Percentiles rank a stretch among this genome's conserved stretches.
phyloP scores from a whole-genome alignment of 2,113 vertebrate genomes.

The Jacana jacana region DNA sequence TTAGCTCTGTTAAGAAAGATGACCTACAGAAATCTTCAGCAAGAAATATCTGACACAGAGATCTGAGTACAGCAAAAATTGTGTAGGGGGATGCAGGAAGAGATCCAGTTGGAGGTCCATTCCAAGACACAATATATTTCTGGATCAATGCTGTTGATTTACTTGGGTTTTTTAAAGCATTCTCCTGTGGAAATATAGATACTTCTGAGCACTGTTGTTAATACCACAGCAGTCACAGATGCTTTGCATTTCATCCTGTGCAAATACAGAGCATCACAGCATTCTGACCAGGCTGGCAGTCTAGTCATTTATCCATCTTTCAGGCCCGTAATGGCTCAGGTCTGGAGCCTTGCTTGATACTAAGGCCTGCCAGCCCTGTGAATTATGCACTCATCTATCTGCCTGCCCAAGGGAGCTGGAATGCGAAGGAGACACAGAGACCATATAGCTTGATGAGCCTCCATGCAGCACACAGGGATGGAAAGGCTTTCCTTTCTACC shows the following conservation, averaged over 20 bases:
- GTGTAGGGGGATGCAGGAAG: not conserved
- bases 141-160: not conserved
- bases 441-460: not conserved
- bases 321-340: not conserved
- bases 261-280: not conserved
- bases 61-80: not conserved
- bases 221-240: not conserved
- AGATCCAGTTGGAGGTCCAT: not conserved
- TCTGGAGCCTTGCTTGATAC: not conserved
- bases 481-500: not conserved
- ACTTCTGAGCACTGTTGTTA: not conserved
- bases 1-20: not conserved
- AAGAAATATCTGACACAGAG: not conserved
- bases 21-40: not conserved
- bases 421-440: not conserved
- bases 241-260: not conserved
- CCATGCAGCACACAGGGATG: not conserved
- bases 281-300: not conserved
- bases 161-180: not conserved
- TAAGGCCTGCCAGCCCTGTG: not conserved
- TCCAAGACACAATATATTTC: not conserved
- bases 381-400: not conserved
- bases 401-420: fast-evolving
- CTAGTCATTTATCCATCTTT: not conserved
- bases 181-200: not conserved